Evolutionary conservation across 2,797 vertebrate species (phyloP).

Genomic region (Salarias fasciatus): DNA sequence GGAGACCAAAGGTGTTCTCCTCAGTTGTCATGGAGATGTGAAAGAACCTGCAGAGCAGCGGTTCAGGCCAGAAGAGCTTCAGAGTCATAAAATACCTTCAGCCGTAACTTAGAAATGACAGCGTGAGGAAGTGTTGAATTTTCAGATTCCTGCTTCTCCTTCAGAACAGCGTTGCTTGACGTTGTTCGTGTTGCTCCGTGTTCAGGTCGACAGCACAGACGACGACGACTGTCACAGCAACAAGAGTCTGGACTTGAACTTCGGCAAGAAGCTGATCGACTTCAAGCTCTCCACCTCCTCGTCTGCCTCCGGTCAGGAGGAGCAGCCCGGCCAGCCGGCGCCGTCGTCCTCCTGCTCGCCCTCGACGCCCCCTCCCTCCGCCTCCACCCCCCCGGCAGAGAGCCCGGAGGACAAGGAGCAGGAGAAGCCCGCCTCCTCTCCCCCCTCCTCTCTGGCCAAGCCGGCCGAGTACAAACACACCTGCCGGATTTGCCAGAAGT

Average conservation of each 20-base stretch:
- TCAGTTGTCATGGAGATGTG: too few relatives aligned
- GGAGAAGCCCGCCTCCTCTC: conserved; percentile 23
- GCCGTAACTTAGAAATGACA: too few relatives aligned
- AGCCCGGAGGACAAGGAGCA: conserved; percentile 32
- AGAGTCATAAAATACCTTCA: too few relatives aligned
- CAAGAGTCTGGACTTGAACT: conserved; percentile 95
- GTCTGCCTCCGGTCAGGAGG: conserved; percentile 56
- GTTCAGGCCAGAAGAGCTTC: too few relatives aligned
- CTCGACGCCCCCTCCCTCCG: conserved; percentile 51
- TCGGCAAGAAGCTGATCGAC: conserved; percentile 94
- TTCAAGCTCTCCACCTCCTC: conserved; percentile 78
- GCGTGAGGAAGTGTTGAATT: too few relatives aligned
- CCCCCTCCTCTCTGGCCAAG: conserved; percentile 62
- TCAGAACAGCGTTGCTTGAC: too few relatives aligned
- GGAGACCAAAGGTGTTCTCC: too few relatives aligned
- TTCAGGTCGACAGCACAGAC: conserved; percentile 70
- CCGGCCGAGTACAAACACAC: conserved; percentile 87
- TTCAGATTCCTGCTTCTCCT: too few relatives aligned
- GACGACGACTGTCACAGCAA: conserved; percentile 91
- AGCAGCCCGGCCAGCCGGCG: conserved; percentile 23
- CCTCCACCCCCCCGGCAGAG: conserved; percentile 7
- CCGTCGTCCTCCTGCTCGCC: conserved; percentile 40
- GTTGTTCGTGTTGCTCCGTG: too few relatives aligned
- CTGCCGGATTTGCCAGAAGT: conserved; percentile 91
- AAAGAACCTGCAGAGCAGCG: too few relatives aligned